phyloP scores from a whole-genome alignment of 2,113 vertebrate genomes.

The Rhadina sibilatrix region DNA sequence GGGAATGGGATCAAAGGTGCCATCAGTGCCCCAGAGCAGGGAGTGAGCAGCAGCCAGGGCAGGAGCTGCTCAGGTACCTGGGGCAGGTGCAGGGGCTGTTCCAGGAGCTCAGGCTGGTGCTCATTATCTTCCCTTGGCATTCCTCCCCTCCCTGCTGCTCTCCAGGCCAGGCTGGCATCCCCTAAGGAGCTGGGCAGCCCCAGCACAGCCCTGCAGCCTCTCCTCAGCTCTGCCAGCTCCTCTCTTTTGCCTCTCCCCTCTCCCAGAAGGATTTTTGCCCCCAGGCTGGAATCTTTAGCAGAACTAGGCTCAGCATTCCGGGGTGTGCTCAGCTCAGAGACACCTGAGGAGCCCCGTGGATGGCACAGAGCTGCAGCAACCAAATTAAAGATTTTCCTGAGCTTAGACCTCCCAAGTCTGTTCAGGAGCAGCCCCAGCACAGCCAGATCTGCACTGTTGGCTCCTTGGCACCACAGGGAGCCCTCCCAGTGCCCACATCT shows the following conservation, averaged over 20 bases:
- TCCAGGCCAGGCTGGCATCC: neutral
- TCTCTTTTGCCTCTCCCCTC: neutral
- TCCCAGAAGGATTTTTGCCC: neutral
- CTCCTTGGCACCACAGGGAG: neutral
- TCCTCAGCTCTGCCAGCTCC: neutral
- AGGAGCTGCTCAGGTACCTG: neutral
- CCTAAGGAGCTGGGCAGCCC: neutral
- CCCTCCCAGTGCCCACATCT: neutral
- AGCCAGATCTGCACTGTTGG: neutral
- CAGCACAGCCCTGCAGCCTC: neutral
- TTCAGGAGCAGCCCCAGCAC: neutral
- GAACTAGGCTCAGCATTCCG: neutral
- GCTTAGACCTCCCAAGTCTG: fast-evolving
- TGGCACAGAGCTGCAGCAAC: neutral
- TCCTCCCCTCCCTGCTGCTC: neutral
- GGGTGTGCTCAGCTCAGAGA: neutral
- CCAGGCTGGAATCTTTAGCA: neutral
- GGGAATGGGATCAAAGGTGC: neutral
- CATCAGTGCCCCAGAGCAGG: fast-evolving
- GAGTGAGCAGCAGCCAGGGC: neutral
- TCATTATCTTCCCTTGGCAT: neutral
- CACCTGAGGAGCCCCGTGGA: fast-evolving
- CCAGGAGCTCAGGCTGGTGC: neutral
- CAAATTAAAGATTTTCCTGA: neutral
- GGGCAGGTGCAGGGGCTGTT: neutral